phyloP scores from a whole-genome alignment of 2,113 vertebrate genomes.

The Microcebus murinus region DNA sequence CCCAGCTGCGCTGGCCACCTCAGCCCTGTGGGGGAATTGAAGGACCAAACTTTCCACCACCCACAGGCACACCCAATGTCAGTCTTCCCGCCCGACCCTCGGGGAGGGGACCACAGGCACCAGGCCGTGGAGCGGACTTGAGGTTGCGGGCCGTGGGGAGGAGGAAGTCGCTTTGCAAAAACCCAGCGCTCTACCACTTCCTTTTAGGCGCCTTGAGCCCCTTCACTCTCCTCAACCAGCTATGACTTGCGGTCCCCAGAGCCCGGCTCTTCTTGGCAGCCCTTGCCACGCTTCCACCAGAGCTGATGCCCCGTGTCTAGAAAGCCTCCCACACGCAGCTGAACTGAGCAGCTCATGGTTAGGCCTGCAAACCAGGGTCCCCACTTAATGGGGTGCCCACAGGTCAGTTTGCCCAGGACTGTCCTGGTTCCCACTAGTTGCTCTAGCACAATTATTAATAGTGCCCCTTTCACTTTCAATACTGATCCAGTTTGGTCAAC shows the following conservation, averaged over 20 bases:
- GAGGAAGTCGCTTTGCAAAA: constrained; percentile 76
- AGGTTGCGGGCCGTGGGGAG: constrained; percentile 65
- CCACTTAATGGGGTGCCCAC: too few relatives aligned
- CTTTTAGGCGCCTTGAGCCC: constrained; percentile 69
- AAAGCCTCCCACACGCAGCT: background rate
- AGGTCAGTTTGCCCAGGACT: background rate
- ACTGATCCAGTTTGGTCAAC: background rate
- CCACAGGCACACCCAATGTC: constrained; percentile 71
- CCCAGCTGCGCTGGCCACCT: background rate
- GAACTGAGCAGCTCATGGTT: background rate
- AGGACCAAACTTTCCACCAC: constrained; percentile 74
- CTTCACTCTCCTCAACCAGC: constrained; percentile 61
- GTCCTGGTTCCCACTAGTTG: background rate
- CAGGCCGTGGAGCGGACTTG: constrained; percentile 75
- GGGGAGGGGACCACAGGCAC: constrained; percentile 75
- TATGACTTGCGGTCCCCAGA: constrained; percentile 48
- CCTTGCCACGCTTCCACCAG: background rate
- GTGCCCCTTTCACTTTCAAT: constrained; percentile 66
- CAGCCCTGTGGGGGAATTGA: constrained; percentile 10
- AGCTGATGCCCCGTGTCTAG: background rate
- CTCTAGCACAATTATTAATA: background rate
- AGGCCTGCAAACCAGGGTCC: background rate
- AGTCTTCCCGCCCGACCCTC: constrained; percentile 70
- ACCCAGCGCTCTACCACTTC: constrained; percentile 75
- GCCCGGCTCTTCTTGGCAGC: constrained; percentile 33